Base-by-base conservation (phyloP, 2,113 vertebrate genomes). In the Microtus oregoni region DNA sequence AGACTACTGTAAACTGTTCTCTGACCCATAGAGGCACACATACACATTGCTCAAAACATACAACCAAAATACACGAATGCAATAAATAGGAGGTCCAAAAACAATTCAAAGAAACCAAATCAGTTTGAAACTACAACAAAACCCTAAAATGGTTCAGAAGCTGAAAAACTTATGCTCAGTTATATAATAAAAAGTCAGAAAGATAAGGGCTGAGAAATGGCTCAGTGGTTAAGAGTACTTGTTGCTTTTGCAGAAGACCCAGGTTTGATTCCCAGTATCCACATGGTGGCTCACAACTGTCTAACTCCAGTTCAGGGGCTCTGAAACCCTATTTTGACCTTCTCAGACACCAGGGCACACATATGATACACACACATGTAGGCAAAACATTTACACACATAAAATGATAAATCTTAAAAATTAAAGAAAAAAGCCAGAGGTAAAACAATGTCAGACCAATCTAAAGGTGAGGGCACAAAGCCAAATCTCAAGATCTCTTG, bases 61-160 rank as follows among this genome's bases (percentile, higher is more conserved):
- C 52, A 82, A 61, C 13, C 22, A 24, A 61, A 61, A 61, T 4
- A 63, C 24, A 15, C 3, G 58, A 44, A 28, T 19, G 26, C 26
- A 86, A 86, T 72, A 86, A 94, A 50, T 58, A 91, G 76, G 38
- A 86, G 47, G 32, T 77, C 76, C 28, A 94, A 44, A 5, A 96
- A 55, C 7, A 95, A 90, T 22, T 94, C 52, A 90, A 85, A 75
- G 17, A 90, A 85, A 86, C 22, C 72, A 78, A 89, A 75, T 9
- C 6, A 93, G 32, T n/a, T 7, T 55, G 15, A 30, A 92, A 86
- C 73, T 85, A 82, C 38, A 95, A 82, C 50, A 35, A 91, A 94
- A 77, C 47, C 28, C n/a, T 89, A 86, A 93, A 61, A 94, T 86
- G 47, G 82, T 61, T 78, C 4, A 58, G 24, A 92, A 88, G 41